Conservation (phyloP, 2,113 vertebrate species). For the Pachypanchax playfairii region DNA sequence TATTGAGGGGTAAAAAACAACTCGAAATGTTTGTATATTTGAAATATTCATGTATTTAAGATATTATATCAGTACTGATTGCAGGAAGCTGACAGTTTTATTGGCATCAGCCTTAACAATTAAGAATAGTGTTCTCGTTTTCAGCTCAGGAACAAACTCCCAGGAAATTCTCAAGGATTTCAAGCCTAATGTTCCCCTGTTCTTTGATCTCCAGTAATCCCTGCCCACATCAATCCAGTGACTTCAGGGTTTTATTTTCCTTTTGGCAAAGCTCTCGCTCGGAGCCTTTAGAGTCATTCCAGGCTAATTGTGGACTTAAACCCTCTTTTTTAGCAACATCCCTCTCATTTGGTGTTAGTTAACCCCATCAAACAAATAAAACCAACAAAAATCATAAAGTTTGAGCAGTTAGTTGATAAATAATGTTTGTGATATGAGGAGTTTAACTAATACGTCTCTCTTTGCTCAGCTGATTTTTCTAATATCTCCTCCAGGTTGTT, state of each 20-base stretch:
- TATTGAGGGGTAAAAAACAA: slow-evolving; percentile 4
- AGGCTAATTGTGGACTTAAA: background rate
- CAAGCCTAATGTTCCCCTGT: background rate
- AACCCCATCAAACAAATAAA: background rate
- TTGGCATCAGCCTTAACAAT: too few relatives aligned
- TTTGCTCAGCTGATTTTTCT: background rate
- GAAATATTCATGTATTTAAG: background rate
- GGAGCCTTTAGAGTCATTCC: background rate
- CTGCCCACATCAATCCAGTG: background rate
- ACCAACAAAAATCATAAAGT: background rate
- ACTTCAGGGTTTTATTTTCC: slow-evolving; percentile 16
- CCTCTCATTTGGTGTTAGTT: background rate
- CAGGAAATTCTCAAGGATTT: slow-evolving; percentile 9
- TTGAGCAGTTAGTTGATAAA: background rate
- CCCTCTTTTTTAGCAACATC: background rate
- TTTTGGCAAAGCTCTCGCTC: background rate
- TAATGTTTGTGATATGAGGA: background rate
- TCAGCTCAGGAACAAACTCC: background rate
- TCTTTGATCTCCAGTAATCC: slow-evolving; percentile 12
- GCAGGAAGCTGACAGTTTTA: background rate
- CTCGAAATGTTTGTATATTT: background rate
- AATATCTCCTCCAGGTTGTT: background rate
- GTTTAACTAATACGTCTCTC: slow-evolving; percentile 1
- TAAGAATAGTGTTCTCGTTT: too few relatives aligned
- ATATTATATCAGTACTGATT: slow-evolving; percentile 1